A percentile compares a stretch with the other conserved stretches of the same genome.
These are phyloP conservation scores for Aphidius colemani DNA, from an alignment of 2,888 invertebrate genomes.

Conservation along the genomic window DNA sequence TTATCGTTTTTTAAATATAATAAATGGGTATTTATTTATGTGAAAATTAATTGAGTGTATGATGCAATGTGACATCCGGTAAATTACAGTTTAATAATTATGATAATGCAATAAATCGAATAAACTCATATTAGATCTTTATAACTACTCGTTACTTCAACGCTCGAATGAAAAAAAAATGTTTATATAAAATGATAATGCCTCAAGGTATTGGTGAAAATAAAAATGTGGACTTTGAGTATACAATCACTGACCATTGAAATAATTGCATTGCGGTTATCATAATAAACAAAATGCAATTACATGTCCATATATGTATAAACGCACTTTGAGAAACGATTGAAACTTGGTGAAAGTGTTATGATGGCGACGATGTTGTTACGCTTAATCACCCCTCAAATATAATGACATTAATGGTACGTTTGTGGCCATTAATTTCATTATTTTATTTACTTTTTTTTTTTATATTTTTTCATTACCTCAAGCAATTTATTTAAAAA, in stretches of 20 bases:
- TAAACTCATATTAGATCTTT: slow-evolving; percentile 5
- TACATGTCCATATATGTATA: slow-evolving; percentile 4
- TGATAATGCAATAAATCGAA: slow-evolving; percentile 22
- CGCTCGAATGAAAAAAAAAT: slow-evolving; percentile 17
- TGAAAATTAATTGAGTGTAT: not conserved
- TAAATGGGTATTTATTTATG: no score
- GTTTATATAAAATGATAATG: slow-evolving; percentile 14
- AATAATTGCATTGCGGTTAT: slow-evolving; percentile 21
- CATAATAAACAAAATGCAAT: slow-evolving; percentile 5
- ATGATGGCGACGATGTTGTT: slow-evolving; percentile 17
- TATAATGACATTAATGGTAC: slow-evolving; percentile 26
- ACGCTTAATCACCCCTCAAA: slow-evolving; percentile 20
- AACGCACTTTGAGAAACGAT: slow-evolving; percentile 16
- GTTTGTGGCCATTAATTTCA: slow-evolving; percentile 14
- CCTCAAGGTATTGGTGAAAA: slow-evolving; percentile 9
- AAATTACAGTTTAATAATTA: slow-evolving; percentile 18
- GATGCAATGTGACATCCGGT: slow-evolving; percentile 24
- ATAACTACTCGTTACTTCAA: slow-evolving; percentile 26
- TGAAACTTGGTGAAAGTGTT: slow-evolving; percentile 24
- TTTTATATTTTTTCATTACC: not conserved
- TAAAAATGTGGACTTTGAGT: not conserved
- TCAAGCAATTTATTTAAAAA: slow-evolving; percentile 17
- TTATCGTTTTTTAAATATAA: no score
- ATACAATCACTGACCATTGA: slow-evolving; percentile 11
- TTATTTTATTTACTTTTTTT: slow-evolving; percentile 11